Evolutionary conservation across 2,888 invertebrate species (phyloP).

Genomic region (Machimus rusticus): DNA sequence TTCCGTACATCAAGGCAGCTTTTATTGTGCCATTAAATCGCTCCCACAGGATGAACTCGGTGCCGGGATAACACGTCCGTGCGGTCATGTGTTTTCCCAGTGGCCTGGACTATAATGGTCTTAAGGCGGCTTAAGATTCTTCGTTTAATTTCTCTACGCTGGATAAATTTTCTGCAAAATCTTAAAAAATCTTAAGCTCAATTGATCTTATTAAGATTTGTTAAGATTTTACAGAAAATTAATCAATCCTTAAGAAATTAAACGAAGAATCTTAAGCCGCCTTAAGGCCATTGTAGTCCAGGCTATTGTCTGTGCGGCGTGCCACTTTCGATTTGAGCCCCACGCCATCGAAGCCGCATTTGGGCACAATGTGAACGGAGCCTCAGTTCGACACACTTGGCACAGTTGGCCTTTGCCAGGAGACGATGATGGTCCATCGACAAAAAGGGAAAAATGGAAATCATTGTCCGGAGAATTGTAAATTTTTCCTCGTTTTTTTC

Average conservation of each 20-base stretch:
- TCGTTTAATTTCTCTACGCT: too few species aligned
- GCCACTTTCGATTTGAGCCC: not conserved
- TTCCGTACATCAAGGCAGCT: conserved; percentile 17
- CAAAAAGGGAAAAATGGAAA: not conserved
- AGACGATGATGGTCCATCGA: not conserved
- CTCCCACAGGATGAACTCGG: conserved; percentile 17
- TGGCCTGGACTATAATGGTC: too few species aligned
- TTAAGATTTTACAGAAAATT: too few species aligned
- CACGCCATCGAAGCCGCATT: not conserved
- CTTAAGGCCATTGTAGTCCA: too few species aligned
- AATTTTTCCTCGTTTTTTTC: conserved; percentile 8
- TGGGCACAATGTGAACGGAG: not conserved
- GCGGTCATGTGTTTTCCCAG: conserved; percentile 11
- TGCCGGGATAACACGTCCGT: not conserved
- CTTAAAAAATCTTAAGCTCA: too few species aligned
- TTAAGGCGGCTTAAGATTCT: too few species aligned
- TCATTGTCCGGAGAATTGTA: conserved; percentile 28
- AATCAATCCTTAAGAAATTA: too few species aligned
- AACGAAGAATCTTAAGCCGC: too few species aligned
- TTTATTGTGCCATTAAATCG: conserved; percentile 29
- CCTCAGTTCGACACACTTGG: not conserved
- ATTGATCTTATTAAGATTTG: too few species aligned
- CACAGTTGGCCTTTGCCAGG: not conserved
- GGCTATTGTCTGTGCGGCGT: not conserved
- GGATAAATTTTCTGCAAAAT: too few species aligned